Evolutionary conservation across 2,113 vertebrate species (phyloP).

Genomic region (Motacilla tschutschensis): DNA sequence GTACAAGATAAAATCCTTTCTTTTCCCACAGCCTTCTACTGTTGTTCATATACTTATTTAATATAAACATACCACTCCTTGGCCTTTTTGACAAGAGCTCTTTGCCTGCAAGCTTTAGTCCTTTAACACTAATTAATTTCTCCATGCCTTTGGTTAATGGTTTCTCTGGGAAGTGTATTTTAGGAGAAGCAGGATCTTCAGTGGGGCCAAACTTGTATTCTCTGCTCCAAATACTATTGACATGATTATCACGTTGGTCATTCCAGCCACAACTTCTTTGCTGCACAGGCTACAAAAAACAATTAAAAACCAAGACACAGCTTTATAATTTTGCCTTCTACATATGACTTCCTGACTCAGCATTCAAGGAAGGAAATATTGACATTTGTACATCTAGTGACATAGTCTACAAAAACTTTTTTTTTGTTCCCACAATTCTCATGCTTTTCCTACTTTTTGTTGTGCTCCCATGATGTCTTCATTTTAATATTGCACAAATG

Average conservation of each 20-base stretch:
- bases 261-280: slow-evolving; percentile 80
- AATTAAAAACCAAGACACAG: background rate
- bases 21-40: background rate
- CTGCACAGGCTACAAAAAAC: slow-evolving; percentile 59
- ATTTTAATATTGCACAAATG: background rate
- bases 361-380: background rate
- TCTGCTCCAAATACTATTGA: slow-evolving; percentile 80
- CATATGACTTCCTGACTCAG: background rate
- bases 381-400: background rate
- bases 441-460: background rate
- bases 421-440: background rate
- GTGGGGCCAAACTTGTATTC: slow-evolving; percentile 55
- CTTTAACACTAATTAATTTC: slow-evolving; percentile 67
- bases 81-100: slow-evolving; percentile 77
- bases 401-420: background rate
- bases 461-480: background rate
- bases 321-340: background rate
- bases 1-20: background rate
- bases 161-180: slow-evolving; percentile 45
- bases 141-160: slow-evolving; percentile 75
- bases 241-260: background rate
- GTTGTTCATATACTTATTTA: background rate
- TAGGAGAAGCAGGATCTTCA: background rate
- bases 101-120: slow-evolving; percentile 76
- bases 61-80: slow-evolving; percentile 78